Evolutionary conservation across 2,113 vertebrate genomes (phyloP), one percentile per base, ranked within the genome.

Genomic region (Brevimyrus niger): DNA sequence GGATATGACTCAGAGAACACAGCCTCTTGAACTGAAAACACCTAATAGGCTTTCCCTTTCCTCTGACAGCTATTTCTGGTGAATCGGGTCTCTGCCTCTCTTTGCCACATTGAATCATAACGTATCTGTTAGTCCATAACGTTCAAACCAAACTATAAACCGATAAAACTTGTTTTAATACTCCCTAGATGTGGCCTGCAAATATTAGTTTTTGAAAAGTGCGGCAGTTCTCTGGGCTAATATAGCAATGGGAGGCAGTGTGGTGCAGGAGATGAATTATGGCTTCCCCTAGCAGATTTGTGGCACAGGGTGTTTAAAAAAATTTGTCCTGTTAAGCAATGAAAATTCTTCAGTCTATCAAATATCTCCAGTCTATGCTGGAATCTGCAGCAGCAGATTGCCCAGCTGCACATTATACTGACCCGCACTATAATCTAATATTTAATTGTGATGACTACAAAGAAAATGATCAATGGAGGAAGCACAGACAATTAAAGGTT

Each of bases 1-100:
- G 69, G 47, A n/a, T 90, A 87, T 91, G 21, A 82, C 87, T 89
- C 90, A 90, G 44, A 91, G 91, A 92, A 88, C 38, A 2, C 44
- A 47, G 1, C 31, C 44, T 19, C 83, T 84, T 73, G 51, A 87
- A 47, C 44, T 13, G 86, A 19, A 61, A 38, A 38, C 1, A 51
- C 90, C 21, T 50, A 87, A 38, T 13, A 86, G 31, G 76, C 50
- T 17, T 27, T 31, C 27, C 42, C 58, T 51, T 89, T 3, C 44
- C 13, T 61, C 83, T 87, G 35, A 19, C 11, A 44, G 76, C 88
- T 65, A 35, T 53, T 89, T 53, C 48, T 42, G 27, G 35, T 53
- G 50, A 83, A 44, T 55, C 21, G 0, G 48, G 38, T n/a, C 35
- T 42, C 19, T 10, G 35, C 8, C 3, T 7, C 65, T 5, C 47